Percentiles rank a stretch among this genome's conserved stretches.
These are phyloP conservation scores for Hemistola chrysoprasaria DNA, from an alignment of 2,888 invertebrate species.

Conservation along the genomic window DNA sequence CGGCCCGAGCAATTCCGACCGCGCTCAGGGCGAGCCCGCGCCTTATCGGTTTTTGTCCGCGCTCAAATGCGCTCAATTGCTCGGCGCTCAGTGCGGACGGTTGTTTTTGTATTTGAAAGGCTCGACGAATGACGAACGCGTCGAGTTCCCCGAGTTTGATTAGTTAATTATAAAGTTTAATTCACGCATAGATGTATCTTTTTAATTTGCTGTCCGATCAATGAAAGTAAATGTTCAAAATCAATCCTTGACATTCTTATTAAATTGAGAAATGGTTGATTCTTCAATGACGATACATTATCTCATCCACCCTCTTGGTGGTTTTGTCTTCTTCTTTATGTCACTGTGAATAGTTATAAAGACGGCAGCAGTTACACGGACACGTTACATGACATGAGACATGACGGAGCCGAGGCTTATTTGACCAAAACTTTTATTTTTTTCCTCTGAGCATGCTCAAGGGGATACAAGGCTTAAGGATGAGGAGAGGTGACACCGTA, in stretches of 20 bases:
- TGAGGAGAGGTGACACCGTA: too few relatives aligned
- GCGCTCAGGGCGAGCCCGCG: constrained; percentile 13
- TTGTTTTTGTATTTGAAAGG: too few relatives aligned
- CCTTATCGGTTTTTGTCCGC: constrained; percentile 15
- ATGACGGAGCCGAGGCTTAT: constrained; percentile 18
- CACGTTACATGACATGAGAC: constrained; percentile 16
- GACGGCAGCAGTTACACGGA: constrained; percentile 17
- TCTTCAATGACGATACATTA: constrained; percentile 10
- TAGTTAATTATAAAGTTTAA: too few relatives aligned
- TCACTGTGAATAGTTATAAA: constrained; percentile 16
- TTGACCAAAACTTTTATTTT: constrained; percentile 18
- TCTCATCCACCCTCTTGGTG: constrained; percentile 10
- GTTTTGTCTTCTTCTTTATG: constrained; percentile 13
- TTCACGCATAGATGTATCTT: too few relatives aligned
- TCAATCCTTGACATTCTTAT: constrained; percentile 13
- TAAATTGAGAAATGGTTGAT: constrained; percentile 14
- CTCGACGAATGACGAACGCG: too few relatives aligned
- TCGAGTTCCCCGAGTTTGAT: too few relatives aligned
- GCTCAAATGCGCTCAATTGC: too few relatives aligned
- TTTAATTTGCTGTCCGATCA: constrained; percentile 2
- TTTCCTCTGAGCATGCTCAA: constrained; percentile 8
- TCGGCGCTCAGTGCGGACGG: too few relatives aligned
- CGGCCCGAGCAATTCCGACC: constrained; percentile 17
- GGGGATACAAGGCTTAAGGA: too few relatives aligned
- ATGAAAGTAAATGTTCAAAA: constrained; percentile 6